Evolutionary conservation across 2,888 invertebrate genomes (phyloP), one percentile per base, ranked within the genome.

Genomic region (Drosophila histrio): DNA sequence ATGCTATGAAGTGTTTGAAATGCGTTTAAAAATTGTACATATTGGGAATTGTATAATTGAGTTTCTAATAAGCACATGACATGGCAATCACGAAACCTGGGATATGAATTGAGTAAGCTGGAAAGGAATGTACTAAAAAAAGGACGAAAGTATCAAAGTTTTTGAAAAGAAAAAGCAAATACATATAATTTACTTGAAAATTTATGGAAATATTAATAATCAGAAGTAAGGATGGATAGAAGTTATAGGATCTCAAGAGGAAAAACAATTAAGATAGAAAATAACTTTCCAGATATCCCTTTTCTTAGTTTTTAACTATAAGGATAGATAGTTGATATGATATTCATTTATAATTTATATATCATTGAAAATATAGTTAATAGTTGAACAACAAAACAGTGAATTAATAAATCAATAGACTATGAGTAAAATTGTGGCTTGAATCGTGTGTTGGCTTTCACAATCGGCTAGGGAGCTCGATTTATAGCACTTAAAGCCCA

Each of bases 391-490:
- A 38, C 6, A 44, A 11, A 19, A 30, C 30, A 30, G 19, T 46
- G 13, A 22, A 21, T 22, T 28, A 38, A 26, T 38, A 26, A 50
- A 38, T 50, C 2, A 36, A 4, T 6, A 19, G 13, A 22, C 13
- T 21, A n/a, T n/a, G n/a, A 15, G 8, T 22, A 34, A 15, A 28
- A n/a, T 19, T 54, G 11, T 9, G 19, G 22, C 17, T n/a, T 17
- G 8, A 19, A 17, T 17, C 3, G 26, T 34, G 21, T 38, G 21
- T 17, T 30, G 38, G 65, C 64, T 72, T 72, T 73, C 69, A 69
- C 73, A 71, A 43, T 44, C 28, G 38, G 39, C 52, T 67, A 63
- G 49, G 64, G 41, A 65, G 44, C 60, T 21, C 57, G 74, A 49
- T 41, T 69, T 41, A 15, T 43, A 39, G 39, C 46, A 57, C 56